Conservation (phyloP, 35 echinoderm and acorn worm genomes). For the Eucidaris tribuloides region DNA sequence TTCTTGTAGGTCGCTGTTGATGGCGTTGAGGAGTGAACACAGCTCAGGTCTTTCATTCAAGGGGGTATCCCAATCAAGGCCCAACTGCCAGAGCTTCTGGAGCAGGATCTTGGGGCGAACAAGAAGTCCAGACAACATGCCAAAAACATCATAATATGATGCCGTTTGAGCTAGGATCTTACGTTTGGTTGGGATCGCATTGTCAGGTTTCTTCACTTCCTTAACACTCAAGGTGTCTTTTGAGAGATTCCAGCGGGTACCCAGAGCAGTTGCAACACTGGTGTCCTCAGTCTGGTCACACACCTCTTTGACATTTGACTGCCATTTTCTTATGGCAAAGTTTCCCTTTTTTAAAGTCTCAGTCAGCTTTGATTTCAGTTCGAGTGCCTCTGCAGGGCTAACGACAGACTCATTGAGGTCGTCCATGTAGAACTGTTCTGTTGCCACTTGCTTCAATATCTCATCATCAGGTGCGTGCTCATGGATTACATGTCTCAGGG, state of each 20-base stretch:
- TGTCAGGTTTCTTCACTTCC: neutral
- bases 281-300: constrained; percentile 46
- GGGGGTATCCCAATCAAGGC: constrained; percentile 63
- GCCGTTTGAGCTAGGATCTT: constrained; percentile 56
- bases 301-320: constrained; percentile 42
- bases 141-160: constrained; percentile 77
- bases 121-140: constrained; percentile 36
- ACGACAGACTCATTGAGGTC: constrained; percentile 63
- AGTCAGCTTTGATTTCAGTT: constrained; percentile 57
- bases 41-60: constrained; percentile 28
- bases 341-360: constrained; percentile 65
- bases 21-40: constrained; percentile 18
- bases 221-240: neutral
- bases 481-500: constrained; percentile 59
- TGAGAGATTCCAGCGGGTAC: constrained; percentile 54
- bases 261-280: constrained; percentile 22
- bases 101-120: constrained; percentile 55
- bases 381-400: constrained; percentile 26
- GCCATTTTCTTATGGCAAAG: constrained; percentile 71
- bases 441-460: constrained; percentile 44
- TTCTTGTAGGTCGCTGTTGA: constrained; percentile 47
- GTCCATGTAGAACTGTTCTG: constrained; percentile 76
- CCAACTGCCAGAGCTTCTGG: constrained; percentile 66
- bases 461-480: constrained; percentile 55
- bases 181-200: constrained; percentile 53